Evolutionary conservation across 2,797 vertebrate genomes (phyloP), one percentile per base, ranked within the genome.

Genomic region (Tragopan temminckii): DNA sequence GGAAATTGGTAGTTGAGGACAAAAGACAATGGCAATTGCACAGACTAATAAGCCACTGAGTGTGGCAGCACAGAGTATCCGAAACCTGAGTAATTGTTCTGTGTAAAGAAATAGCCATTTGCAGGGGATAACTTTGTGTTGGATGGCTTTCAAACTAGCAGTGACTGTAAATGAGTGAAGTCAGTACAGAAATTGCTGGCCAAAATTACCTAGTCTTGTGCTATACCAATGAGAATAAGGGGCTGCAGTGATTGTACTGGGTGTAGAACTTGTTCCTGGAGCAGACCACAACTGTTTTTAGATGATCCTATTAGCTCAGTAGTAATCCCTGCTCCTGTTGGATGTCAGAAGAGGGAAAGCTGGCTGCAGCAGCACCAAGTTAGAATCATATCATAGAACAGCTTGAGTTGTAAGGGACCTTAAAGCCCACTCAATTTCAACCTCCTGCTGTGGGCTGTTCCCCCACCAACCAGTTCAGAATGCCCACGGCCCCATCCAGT

Each of bases 311-410:
- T 83, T 84, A 88, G 50, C 35, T 89, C 55, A 48, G 0, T 38
- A 42, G 42, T 85, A 88, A 93, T 88, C 69, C 50, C 63, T 91
- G 50, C 38, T 89, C 69, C 69, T 72, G 50, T 5, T 42, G 43
- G 68, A 82, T 0, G 1, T 48, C 57, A 70, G 87, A 68, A 45
- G 62, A n/a, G 74, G 68, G 53, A 80, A 86, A 80, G 13, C 83
- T 71, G 78, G 23, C 43, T 81, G 70, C 45, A 74, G 43, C 20
- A 33, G 36, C 16, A 52, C 18, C 45, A 80, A 87, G 93, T 92
- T 87, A 90, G 21, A n/a, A n/a, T 55, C 31, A 20, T 55, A 55
- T n/a, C 11, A 19, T n/a, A n/a, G 52, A 55, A 55, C 16, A n/a
- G 52, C 11, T n/a, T n/a, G 29, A 19, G 29, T n/a, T 55, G 52